Evolutionary conservation across 2,888 invertebrate genomes (phyloP).

Genomic region (Nesidiocoris tenuis): DNA sequence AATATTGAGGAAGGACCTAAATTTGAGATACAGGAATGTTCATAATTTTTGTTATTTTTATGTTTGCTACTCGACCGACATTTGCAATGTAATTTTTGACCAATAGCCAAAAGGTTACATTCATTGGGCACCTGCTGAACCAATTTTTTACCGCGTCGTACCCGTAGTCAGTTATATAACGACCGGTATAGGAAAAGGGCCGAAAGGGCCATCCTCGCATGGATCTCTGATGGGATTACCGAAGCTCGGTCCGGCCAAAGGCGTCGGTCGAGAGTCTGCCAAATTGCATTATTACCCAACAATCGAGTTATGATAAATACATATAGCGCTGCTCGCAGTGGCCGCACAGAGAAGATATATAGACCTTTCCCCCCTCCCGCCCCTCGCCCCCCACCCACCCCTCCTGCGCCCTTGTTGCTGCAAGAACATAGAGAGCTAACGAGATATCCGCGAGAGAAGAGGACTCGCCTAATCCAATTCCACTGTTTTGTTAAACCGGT

Average conservation of each 20-base stretch:
- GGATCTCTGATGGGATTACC: conserved; percentile 38
- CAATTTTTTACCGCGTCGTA: too few species aligned
- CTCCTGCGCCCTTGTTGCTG: neutral
- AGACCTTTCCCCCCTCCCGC: neutral
- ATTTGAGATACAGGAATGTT: too few species aligned
- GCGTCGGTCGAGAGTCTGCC: conserved; percentile 13
- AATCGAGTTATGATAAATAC: conserved; percentile 50
- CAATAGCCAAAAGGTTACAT: too few species aligned
- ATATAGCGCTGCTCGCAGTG: conserved; percentile 45
- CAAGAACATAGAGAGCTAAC: conserved; percentile 31
- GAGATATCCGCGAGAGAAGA: conserved; percentile 38
- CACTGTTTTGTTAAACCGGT: conserved; percentile 46
- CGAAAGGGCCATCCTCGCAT: conserved; percentile 29
- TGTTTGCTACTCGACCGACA: too few species aligned
- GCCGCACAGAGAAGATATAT: conserved; percentile 10
- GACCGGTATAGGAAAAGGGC: neutral
- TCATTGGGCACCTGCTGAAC: too few species aligned
- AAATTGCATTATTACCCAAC: conserved; percentile 46
- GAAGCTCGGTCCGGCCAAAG: conserved; percentile 27
- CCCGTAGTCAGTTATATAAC: too few species aligned
- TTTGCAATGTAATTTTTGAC: too few species aligned
- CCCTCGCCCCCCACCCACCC: neutral
- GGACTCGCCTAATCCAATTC: conserved; percentile 40
- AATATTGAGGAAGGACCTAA: too few species aligned
- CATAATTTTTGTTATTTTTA: too few species aligned